These are phyloP conservation scores for Patagioenas fasciata DNA, from an alignment of 2,113 vertebrate species.

Conservation along the genomic window DNA sequence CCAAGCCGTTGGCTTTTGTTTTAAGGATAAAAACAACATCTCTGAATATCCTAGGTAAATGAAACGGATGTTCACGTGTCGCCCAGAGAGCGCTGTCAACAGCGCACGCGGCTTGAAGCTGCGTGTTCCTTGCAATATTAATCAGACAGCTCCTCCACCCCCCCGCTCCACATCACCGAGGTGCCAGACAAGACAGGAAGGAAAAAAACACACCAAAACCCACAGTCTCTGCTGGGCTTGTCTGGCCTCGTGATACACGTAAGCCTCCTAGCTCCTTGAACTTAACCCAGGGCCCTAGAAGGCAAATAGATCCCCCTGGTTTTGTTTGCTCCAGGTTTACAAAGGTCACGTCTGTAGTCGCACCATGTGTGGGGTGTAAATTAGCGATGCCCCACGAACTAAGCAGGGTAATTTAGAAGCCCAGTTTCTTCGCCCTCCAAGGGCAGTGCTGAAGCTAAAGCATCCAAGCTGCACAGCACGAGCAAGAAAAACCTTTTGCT, in stretches of 20 bases:
- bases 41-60: not conserved
- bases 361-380: not conserved
- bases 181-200: not conserved
- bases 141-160: not conserved
- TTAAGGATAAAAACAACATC: not conserved
- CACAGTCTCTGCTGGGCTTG: not conserved
- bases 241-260: not conserved
- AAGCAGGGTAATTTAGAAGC: not conserved
- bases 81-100: rapidly evolving
- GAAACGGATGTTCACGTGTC: not conserved
- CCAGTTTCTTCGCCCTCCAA: not conserved
- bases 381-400: rapidly evolving
- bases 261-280: not conserved
- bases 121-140: not conserved
- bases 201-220: not conserved
- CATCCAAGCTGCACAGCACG: not conserved
- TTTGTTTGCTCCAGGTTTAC: not conserved
- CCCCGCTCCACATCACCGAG: not conserved
- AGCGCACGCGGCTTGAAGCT: not conserved
- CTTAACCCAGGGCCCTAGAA: not conserved
- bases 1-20: not conserved
- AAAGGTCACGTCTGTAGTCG: not conserved
- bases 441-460: rapidly evolving
- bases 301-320: not conserved
- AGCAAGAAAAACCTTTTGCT: not conserved